A percentile compares a stretch with the other conserved stretches of the same genome.
Conservation (phyloP, 2,113 vertebrate species). For the Gymnorhina tibicen region DNA sequence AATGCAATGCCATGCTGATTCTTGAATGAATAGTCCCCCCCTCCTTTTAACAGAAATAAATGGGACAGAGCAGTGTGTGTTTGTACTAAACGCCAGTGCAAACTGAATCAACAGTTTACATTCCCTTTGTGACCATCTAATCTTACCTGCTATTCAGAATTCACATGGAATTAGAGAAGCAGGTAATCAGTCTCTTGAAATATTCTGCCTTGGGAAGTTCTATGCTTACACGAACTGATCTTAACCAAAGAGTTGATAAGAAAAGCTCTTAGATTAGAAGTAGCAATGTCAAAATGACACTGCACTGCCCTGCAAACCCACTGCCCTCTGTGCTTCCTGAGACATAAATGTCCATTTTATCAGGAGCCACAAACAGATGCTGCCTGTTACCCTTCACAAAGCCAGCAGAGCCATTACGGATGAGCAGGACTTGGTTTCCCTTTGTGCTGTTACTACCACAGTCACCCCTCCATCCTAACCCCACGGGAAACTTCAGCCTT, state of each 20-base stretch:
- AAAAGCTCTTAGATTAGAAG: background rate
- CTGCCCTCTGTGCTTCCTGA: background rate
- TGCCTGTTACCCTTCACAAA: background rate
- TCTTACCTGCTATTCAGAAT: constrained; percentile 47
- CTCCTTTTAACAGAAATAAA: constrained; percentile 9
- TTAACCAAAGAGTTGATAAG: background rate
- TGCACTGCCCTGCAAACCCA: background rate
- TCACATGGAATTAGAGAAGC: background rate
- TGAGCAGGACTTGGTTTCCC: background rate
- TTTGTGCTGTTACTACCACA: background rate
- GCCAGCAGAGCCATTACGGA: background rate
- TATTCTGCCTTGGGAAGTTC: background rate
- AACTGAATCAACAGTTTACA: background rate
- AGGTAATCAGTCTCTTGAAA: background rate
- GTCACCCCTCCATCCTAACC: background rate
- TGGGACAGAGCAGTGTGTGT: background rate
- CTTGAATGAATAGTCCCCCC: constrained; percentile 28
- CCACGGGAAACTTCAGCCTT: background rate
- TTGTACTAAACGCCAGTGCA: constrained; percentile 4
- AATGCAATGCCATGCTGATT: constrained; percentile 33
- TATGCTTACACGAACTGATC: background rate
- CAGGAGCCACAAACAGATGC: background rate
- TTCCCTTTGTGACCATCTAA: constrained; percentile 22
- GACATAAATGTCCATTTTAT: background rate
- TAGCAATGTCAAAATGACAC: background rate